These are phyloP conservation scores for Phainopepla nitens DNA, from an alignment of 2,113 vertebrate species.

Conservation along the genomic window DNA sequence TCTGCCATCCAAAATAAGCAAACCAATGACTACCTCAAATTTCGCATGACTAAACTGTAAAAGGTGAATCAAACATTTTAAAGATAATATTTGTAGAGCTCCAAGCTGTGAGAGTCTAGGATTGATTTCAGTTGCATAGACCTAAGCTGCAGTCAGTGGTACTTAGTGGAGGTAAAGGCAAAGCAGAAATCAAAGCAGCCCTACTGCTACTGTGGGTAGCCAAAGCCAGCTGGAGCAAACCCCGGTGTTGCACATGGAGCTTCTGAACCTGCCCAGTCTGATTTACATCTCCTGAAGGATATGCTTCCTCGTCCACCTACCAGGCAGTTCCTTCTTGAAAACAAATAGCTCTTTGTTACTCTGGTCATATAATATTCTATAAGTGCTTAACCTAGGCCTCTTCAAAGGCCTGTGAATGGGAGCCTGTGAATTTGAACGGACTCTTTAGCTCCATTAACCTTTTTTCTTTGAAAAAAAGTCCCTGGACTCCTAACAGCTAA, in stretches of 20 bases:
- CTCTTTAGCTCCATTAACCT: slow-evolving; percentile 10
- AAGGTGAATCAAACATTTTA: slow-evolving; percentile 15
- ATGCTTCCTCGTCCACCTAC: slow-evolving; percentile 24
- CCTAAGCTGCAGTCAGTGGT: background rate
- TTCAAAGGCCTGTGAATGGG: slow-evolving; percentile 16
- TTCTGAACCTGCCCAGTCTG: slow-evolving; percentile 9
- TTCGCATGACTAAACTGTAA: slow-evolving; percentile 21
- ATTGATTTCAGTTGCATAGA: background rate
- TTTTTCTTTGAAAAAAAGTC: background rate
- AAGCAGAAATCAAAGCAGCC: background rate
- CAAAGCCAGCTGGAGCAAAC: slow-evolving; percentile 29
- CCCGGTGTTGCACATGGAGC: background rate
- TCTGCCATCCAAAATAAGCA: slow-evolving; percentile 26
- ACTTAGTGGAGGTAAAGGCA: background rate
- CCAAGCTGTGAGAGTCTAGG: background rate
- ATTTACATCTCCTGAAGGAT: slow-evolving; percentile 28
- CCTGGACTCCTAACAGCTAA: background rate
- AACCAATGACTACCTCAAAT: background rate
- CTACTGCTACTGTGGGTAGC: background rate
- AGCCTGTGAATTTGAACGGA: background rate
- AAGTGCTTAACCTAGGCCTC: background rate
- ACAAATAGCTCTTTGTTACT: slow-evolving; percentile 53
- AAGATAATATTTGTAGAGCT: slow-evolving; percentile 16
- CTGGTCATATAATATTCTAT: background rate
- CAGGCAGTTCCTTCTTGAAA: slow-evolving; percentile 37